A percentile compares a stretch with the other conserved stretches of the same genome.
phyloP scores from a whole-genome alignment of 2,797 vertebrate genomes.

The Alouatta caraya region DNA sequence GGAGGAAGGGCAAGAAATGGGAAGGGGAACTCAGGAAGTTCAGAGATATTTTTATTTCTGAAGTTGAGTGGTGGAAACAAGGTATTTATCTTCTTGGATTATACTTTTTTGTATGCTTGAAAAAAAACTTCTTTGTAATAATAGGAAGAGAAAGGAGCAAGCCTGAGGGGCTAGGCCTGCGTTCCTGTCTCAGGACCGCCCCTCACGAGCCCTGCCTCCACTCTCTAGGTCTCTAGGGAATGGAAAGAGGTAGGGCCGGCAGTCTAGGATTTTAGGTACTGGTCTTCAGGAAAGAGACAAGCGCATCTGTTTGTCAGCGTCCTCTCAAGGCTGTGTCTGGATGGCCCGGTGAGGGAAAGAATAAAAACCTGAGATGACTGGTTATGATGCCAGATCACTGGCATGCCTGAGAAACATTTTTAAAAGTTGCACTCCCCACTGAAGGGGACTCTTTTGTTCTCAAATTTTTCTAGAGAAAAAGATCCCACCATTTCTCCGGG shows the following conservation, averaged over 20 bases:
- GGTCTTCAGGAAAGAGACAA: not conserved
- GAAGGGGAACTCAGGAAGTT: not conserved
- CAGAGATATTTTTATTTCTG: not conserved
- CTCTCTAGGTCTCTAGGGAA: not conserved
- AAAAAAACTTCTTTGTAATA: not conserved
- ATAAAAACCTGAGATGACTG: not conserved
- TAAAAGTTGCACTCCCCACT: not conserved
- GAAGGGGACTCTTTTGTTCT: not conserved
- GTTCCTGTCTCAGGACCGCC: not conserved
- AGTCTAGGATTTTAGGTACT: not conserved
- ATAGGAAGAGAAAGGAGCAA: not conserved
- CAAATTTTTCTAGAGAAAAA: not conserved
- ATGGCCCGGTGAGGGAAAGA: not conserved
- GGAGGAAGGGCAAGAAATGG: not conserved
- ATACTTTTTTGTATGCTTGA: not conserved
- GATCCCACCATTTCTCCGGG: not conserved
- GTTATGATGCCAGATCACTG: not conserved
- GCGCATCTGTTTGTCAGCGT: not conserved
- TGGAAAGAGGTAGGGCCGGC: not conserved
- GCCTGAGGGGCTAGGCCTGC: accelerated
- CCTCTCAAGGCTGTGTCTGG: not conserved
- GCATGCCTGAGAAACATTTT: not conserved
- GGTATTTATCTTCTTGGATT: not conserved
- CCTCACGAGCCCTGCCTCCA: accelerated
- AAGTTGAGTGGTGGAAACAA: not conserved